These are phyloP conservation scores for Rhadinocentrus ornatus DNA, from an alignment of 2,797 vertebrate genomes.

Conservation along the genomic window DNA sequence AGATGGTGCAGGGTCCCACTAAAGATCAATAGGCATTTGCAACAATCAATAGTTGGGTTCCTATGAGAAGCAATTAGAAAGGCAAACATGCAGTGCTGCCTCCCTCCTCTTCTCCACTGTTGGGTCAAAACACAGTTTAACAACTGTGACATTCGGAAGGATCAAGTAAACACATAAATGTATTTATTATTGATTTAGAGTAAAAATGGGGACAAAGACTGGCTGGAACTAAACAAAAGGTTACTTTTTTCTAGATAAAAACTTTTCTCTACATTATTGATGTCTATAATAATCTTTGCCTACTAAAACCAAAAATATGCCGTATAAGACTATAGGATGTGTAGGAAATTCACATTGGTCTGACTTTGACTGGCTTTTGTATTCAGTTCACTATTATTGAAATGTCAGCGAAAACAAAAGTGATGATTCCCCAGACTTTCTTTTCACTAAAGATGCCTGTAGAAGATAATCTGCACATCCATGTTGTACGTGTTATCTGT, in stretches of 20 bases:
- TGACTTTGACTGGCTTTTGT: not conserved
- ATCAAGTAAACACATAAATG: not conserved
- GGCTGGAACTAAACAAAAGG: no score
- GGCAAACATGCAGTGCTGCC: constrained; percentile 60
- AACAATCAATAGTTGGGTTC: constrained; percentile 76
- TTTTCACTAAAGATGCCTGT: not conserved
- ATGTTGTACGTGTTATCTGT: not conserved
- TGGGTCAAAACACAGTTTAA: constrained; percentile 43
- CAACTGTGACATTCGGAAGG: constrained; percentile 6
- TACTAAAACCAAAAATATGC: not conserved
- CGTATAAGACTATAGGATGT: not conserved
- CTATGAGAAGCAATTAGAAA: constrained; percentile 83
- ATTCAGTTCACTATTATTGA: not conserved
- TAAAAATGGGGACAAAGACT: not conserved
- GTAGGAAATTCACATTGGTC: not conserved
- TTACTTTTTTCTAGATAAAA: not conserved
- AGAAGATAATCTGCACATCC: not conserved
- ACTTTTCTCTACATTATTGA: not conserved
- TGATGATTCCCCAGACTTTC: not conserved
- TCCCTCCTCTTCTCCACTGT: constrained; percentile 34
- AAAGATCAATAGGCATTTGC: constrained; percentile 78
- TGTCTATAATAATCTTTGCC: not conserved
- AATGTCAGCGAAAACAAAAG: not conserved
- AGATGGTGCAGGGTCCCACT: constrained; percentile 58
- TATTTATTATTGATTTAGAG: not conserved